Evolutionary conservation across 2,113 vertebrate species (phyloP), one percentile per base, ranked within the genome.

Genomic region (Entelurus aequoreus): DNA sequence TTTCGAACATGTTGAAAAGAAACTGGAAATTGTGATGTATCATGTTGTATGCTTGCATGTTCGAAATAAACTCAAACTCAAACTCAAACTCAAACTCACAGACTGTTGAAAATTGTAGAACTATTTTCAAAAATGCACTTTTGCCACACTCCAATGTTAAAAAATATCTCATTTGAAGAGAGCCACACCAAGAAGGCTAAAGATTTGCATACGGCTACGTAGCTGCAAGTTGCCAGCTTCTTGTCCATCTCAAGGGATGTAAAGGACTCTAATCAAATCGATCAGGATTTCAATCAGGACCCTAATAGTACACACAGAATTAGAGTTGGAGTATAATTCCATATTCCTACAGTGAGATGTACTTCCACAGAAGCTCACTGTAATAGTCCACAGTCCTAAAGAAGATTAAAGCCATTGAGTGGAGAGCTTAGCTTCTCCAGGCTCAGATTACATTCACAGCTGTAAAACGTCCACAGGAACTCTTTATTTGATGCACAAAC

Each of bases 391-490:
- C 60, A 54, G 66, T 75, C 64, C 66, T 49, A 75, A 77, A 83
- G 77, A 61, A 80, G 80, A 75, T 82, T 80, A 78, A 51, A 46
- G 48, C 63, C 71, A 62, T 36, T 71, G 67, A 77, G 49, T 65
- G 60, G 69, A 66, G 54, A 65, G 66, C 68, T 82, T 68, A 73
- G 63, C 68, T 58, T 42, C 71, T 66, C 52, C 48, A 68, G 54
- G 54, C 54, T 60, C n/a, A 76, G 70, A 78, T 78, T 74, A 76
- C 58, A 51, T 70, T n/a, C 44, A 49, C 49, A 42, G 37, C 56
- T 13, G 56, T 49, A 49, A 73, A 64, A 79, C 14, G 60, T 38
- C 48, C 66, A 16, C 35, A 54, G 48, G n/a, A 52, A 55, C 42
- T 38, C 50, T 1, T 48, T 38, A 63, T 49, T 21, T 2, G 8